Evolutionary conservation across 2,113 vertebrate genomes (phyloP), one percentile per base, ranked within the genome.

Genomic region (Myiopsitta monachus): DNA sequence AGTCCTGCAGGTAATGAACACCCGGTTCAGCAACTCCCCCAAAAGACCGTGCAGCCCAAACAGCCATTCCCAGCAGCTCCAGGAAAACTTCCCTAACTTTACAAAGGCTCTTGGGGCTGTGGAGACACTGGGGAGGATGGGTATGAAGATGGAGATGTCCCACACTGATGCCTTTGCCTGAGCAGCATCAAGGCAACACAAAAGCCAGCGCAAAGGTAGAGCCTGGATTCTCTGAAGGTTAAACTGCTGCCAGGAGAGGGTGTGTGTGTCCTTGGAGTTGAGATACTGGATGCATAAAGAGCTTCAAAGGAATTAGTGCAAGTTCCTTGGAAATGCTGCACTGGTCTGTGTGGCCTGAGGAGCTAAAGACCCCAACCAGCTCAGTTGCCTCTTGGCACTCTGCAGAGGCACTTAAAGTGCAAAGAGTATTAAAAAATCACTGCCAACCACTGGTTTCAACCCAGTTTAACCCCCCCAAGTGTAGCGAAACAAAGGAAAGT

Each of bases 211-310:
- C 8, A 3, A 12, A 54, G 61, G 61, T 31, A 74, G 31, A 82
- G 31, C 57, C 51, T 5, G 57, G 18, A 1, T 49, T n/a, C 44
- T 24, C 5, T 9, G 70, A 39, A 62, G 49, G 16, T 41, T 7
- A 18, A 78, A 13, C 10, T 43, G 36, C 76, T 51, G 68, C 90
- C 88, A 70, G 87, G n/a, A 88, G 95, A 86, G 87, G 90, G 93
- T 23, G 80, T 0, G 2, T n/a, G 85, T 86, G 93, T 43, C 70
- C 76, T 41, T 81, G 7, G 0, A n/a, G 76, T 44, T 1, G 70
- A 64, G 91, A 44, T 81, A 1, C 16, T 3, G 39, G 9, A 41
- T 6, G 19, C 14, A 9, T 5, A 3, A 76, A 28, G 21, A 16
- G 28, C 4, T 44, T n/a, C 13, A 1, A 22, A 61, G 26, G 73